A percentile compares a stretch with the other conserved stretches of the same genome.
These are phyloP conservation scores for Conchocele bisecta DNA, from an alignment of 2,888 invertebrate species.

Conservation along the genomic window DNA sequence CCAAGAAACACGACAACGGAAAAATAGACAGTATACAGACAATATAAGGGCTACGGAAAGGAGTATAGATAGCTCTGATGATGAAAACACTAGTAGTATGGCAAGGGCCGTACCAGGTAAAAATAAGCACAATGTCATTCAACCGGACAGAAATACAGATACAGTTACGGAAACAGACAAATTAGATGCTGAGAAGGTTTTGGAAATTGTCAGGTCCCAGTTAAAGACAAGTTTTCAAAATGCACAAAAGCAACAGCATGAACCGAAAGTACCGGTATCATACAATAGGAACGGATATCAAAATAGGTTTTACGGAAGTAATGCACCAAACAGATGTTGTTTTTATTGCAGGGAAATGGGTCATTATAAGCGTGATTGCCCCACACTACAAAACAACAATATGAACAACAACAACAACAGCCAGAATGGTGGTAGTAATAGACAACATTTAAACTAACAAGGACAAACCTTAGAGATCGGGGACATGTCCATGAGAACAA, in stretches of 20 bases:
- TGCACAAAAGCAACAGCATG: no score
- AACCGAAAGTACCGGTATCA: no score
- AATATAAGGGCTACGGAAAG: not conserved
- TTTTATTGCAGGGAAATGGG: conserved; percentile 21
- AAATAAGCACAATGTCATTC: conserved; percentile 12
- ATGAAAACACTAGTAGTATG: not conserved
- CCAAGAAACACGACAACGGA: conserved; percentile 22
- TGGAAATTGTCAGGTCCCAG: conserved; percentile 10
- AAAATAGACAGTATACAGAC: not conserved
- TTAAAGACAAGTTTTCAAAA: not conserved
- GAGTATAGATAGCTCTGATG: not conserved
- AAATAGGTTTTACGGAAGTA: not conserved
- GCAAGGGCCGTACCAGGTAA: conserved; percentile 5
- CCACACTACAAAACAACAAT: not conserved
- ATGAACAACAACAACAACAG: not conserved
- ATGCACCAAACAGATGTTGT: not conserved
- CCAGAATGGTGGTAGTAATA: not conserved
- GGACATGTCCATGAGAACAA: conserved; percentile 16
- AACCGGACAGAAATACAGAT: not conserved
- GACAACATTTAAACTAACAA: conserved; percentile 31
- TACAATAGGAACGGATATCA: not conserved
- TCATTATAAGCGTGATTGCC: conserved; percentile 23
- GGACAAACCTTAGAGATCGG: conserved; percentile 25
- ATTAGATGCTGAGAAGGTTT: not conserved
- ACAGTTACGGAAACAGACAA: not conserved